A percentile compares a stretch with the other conserved stretches of the same genome.
phyloP scores from a whole-genome alignment of 1,140 invertebrate species.

The Nylanderia fulva region DNA sequence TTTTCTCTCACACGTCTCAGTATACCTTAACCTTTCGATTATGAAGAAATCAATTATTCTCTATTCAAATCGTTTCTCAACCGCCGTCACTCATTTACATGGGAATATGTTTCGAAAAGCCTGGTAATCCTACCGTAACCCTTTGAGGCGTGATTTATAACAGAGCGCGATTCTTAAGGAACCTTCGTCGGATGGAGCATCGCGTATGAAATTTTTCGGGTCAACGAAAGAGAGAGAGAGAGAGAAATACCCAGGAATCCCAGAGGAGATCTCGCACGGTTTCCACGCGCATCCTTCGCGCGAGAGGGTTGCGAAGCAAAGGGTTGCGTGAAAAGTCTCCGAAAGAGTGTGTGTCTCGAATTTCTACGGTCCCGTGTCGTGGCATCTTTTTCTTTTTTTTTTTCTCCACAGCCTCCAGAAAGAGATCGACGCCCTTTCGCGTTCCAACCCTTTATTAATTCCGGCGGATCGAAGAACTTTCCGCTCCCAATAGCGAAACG shows the following conservation, averaged over 20 bases:
- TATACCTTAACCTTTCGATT: neutral
- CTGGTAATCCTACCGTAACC: constrained; percentile 21
- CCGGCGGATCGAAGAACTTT: constrained; percentile 32
- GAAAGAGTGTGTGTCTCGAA: constrained; percentile 76
- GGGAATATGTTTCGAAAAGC: constrained; percentile 44
- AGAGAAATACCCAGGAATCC: neutral
- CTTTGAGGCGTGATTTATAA: constrained; percentile 48
- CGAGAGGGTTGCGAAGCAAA: constrained; percentile 50
- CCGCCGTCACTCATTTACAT: constrained; percentile 29
- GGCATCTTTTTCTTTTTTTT: constrained; percentile 60
- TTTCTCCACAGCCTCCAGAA: constrained; percentile 46
- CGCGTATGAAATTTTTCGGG: constrained; percentile 47
- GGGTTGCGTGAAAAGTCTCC: constrained; percentile 66
- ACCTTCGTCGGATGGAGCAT: constrained; percentile 39
- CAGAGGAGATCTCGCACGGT: constrained; percentile 37
- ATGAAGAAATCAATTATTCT: neutral
- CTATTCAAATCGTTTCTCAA: constrained; percentile 20
- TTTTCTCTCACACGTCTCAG: neutral
- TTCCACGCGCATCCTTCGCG: constrained; percentile 40
- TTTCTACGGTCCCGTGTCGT: constrained; percentile 65
- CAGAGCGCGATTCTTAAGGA: constrained; percentile 36
- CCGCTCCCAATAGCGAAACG: constrained; percentile 51
- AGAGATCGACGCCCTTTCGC: constrained; percentile 29
- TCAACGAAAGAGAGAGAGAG: neutral
- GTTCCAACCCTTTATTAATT: constrained; percentile 18